A percentile compares a stretch with the other conserved stretches of the same genome.
Evolutionary conservation across 2,797 vertebrate genomes (phyloP).

Genomic region (Hybognathus amarus): DNA sequence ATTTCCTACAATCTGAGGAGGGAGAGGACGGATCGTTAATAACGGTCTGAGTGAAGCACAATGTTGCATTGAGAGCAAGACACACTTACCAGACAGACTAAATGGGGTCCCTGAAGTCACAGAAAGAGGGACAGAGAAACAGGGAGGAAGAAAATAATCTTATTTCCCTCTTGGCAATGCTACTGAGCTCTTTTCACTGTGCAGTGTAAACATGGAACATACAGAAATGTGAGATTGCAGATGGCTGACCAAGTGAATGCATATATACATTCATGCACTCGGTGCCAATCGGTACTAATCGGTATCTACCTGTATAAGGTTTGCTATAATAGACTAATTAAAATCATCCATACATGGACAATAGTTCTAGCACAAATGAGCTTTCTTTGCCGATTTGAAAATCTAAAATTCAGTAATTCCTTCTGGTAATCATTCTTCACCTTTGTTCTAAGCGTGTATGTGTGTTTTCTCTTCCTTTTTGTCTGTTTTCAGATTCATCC

Average conservation of each 20-base stretch:
- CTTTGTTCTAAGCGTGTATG: slow-evolving; percentile 74
- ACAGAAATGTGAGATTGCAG: not conserved
- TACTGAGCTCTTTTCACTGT: slow-evolving; percentile 24
- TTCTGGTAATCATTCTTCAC: slow-evolving; percentile 67
- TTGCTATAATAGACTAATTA: not conserved
- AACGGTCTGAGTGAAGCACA: slow-evolving; percentile 67
- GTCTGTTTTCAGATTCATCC: slow-evolving; percentile 90
- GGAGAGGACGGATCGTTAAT: slow-evolving; percentile 65
- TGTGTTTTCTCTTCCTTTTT: slow-evolving; percentile 67
- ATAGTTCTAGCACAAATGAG: slow-evolving; percentile 66
- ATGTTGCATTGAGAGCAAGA: slow-evolving; percentile 64
- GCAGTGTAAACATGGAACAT: slow-evolving; percentile 13
- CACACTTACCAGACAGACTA: slow-evolving; percentile 60
- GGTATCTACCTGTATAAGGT: not conserved
- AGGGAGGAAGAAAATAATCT: slow-evolving; percentile 19
- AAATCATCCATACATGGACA: not conserved
- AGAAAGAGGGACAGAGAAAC: slow-evolving; percentile 62
- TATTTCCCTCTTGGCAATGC: slow-evolving; percentile 36
- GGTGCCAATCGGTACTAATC: not conserved
- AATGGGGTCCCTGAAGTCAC: slow-evolving; percentile 69
- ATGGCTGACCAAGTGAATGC: not conserved
- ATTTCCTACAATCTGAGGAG: slow-evolving; percentile 55
- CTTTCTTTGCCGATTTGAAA: slow-evolving; percentile 55
- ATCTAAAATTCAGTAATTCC: slow-evolving; percentile 62
- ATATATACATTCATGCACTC: not conserved